Conservation (phyloP, 2,113 vertebrate species). For the Philantomba maxwellii region DNA sequence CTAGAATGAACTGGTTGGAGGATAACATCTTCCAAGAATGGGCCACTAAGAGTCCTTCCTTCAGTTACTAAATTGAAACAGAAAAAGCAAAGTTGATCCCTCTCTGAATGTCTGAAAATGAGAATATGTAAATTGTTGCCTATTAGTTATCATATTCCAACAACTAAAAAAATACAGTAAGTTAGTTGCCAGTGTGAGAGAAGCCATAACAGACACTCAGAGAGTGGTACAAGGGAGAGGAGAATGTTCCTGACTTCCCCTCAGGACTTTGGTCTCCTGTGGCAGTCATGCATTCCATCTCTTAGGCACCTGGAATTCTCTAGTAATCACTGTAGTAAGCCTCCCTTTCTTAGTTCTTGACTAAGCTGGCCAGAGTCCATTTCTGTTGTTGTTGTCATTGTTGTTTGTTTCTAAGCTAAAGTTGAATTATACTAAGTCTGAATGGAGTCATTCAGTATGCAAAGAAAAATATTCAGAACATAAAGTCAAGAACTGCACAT, state of each 20-base stretch:
- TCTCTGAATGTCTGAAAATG: background rate
- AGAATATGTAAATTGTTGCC: background rate
- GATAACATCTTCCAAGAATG: background rate
- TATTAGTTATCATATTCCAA: background rate
- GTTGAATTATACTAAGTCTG: background rate
- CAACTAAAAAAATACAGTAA: background rate
- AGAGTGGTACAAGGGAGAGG: background rate
- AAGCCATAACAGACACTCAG: background rate
- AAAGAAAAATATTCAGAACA: slow-evolving; percentile 6
- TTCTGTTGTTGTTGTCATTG: background rate
- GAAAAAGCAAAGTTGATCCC: background rate
- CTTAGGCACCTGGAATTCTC: background rate
- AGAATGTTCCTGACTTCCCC: background rate
- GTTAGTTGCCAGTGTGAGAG: background rate
- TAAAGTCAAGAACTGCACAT: background rate
- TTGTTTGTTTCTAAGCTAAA: background rate
- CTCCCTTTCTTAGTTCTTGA: background rate
- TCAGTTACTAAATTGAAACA: background rate
- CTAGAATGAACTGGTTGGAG: background rate
- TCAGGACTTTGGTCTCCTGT: background rate
- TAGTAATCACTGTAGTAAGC: background rate
- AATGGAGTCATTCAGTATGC: background rate
- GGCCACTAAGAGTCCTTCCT: background rate
- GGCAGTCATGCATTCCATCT: background rate
- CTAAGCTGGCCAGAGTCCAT: background rate